Percentiles rank a stretch among this genome's conserved stretches.
These are phyloP conservation scores for Lypha dubia DNA, from an alignment of 2,888 invertebrate genomes.

Conservation along the genomic window DNA sequence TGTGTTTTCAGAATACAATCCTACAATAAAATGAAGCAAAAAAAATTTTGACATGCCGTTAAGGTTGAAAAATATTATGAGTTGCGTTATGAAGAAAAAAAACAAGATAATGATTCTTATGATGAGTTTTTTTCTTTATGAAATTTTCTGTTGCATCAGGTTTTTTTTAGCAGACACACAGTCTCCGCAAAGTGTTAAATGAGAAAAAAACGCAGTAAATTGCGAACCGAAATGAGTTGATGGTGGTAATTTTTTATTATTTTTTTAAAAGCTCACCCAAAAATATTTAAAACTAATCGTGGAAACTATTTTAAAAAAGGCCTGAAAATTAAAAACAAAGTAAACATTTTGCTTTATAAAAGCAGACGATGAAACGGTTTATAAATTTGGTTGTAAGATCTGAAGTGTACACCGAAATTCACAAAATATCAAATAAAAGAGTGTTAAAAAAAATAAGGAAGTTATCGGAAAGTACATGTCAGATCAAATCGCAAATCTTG, in stretches of 20 bases:
- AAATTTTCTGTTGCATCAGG: slow-evolving; percentile 41
- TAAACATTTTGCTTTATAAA: neutral
- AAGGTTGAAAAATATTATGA: slow-evolving; percentile 61
- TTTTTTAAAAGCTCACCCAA: neutral
- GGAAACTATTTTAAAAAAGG: slow-evolving; percentile 4
- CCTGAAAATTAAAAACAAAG: slow-evolving; percentile 7
- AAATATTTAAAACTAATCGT: slow-evolving; percentile 22
- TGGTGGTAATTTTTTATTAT: neutral
- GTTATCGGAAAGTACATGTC: too few species aligned
- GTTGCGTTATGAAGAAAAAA: slow-evolving; percentile 70
- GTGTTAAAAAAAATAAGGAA: too few species aligned
- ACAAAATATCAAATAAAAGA: too few species aligned
- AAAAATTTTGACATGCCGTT: slow-evolving; percentile 59
- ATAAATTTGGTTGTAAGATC: too few species aligned
- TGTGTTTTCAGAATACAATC: slow-evolving; percentile 7
- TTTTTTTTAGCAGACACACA: slow-evolving; percentile 79
- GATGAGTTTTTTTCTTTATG: slow-evolving; percentile 40
- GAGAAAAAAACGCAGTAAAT: slow-evolving; percentile 30
- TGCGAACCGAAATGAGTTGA: slow-evolving; percentile 36
- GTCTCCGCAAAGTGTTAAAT: slow-evolving; percentile 75
- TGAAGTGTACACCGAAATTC: too few species aligned
- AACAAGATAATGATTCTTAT: slow-evolving; percentile 39
- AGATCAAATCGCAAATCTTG: too few species aligned
- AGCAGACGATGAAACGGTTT: slow-evolving; percentile 4
- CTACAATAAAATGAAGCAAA: neutral